These are phyloP conservation scores for Potamarius usumacintae DNA, from an alignment of 2,113 vertebrate genomes.

Conservation along the genomic window DNA sequence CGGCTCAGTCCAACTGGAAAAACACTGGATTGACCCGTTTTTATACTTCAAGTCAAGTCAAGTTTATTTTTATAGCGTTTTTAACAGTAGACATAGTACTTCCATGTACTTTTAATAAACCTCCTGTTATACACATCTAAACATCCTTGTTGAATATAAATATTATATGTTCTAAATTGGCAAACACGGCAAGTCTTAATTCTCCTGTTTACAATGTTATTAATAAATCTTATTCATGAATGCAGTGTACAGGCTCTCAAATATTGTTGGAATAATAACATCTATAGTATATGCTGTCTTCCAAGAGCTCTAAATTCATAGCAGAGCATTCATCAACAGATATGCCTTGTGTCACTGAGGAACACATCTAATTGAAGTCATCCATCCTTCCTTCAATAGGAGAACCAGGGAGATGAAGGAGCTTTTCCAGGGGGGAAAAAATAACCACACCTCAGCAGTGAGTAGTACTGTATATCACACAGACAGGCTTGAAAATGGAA, in stretches of 20 bases:
- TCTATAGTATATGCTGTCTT: background rate
- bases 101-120: background rate
- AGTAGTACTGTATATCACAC: slow-evolving; percentile 1
- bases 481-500: background rate
- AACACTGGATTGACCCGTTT: background rate
- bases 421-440: slow-evolving; percentile 27
- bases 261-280: background rate
- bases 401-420: slow-evolving; percentile 33
- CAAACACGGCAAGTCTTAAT: background rate
- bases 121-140: background rate
- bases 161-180: background rate
- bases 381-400: slow-evolving; percentile 39
- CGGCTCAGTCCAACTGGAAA: too few species aligned
- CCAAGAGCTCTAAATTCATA: slow-evolving; percentile 31
- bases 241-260: background rate
- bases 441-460: background rate
- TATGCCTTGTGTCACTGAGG: slow-evolving; percentile 21
- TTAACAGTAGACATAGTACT: too few species aligned
- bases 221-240: slow-evolving; percentile 1
- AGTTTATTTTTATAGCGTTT: too few species aligned
- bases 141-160: background rate
- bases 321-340: slow-evolving; percentile 29
- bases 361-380: slow-evolving; percentile 50
- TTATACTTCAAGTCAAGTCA: background rate
- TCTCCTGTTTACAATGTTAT: background rate